These are phyloP conservation scores for Cairina moschata DNA, from an alignment of 2,113 vertebrate genomes.

Conservation along the genomic window DNA sequence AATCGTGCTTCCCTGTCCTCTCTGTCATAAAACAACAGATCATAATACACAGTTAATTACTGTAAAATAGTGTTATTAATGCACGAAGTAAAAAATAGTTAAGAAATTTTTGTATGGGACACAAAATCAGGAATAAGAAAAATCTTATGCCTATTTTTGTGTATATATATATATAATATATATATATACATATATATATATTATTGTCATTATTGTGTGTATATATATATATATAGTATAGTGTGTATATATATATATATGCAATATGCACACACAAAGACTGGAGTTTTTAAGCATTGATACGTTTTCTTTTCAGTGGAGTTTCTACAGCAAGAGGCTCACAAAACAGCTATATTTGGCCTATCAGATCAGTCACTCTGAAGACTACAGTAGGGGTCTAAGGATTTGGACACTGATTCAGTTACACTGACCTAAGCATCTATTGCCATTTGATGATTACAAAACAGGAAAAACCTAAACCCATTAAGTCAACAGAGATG, in stretches of 20 bases:
- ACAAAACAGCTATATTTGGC: background rate
- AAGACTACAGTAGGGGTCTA: background rate
- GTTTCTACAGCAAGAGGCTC: background rate
- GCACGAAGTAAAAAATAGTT: background rate
- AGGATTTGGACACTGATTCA: background rate
- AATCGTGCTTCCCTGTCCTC: conserved; percentile 96
- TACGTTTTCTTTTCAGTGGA: background rate
- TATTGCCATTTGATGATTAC: background rate
- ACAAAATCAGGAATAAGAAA: background rate
- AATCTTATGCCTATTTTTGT: background rate
- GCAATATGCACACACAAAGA: background rate
- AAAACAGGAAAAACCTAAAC: background rate
- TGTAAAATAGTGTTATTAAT: background rate
- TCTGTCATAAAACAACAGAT: conserved; percentile 70
- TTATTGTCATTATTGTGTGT: too few relatives aligned
- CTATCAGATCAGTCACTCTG: background rate
- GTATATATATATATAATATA: too few relatives aligned
- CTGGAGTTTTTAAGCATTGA: background rate
- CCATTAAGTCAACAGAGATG: too few relatives aligned
- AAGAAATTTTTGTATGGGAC: background rate
- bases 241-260: background rate
- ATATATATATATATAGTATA: too few relatives aligned
- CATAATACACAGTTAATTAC: background rate
- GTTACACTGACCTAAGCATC: background rate
- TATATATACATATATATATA: background rate